Conservation (phyloP, 2,888 invertebrate genomes). For the Drosophila macrospina region DNA sequence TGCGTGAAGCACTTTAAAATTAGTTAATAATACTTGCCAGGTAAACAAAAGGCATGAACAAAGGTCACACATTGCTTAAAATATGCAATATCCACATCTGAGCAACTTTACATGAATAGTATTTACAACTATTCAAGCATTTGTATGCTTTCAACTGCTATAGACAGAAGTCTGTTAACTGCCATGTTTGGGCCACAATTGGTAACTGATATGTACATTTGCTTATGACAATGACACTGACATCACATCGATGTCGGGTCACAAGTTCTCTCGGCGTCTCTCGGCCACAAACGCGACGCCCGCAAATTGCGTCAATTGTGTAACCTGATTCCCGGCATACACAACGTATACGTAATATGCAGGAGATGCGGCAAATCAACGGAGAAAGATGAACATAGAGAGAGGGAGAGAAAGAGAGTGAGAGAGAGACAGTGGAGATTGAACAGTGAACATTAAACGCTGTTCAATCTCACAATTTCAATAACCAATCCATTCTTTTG, state of each 20-base stretch:
- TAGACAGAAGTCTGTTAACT: too few relatives aligned
- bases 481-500: constrained; percentile 10
- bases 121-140: neutral
- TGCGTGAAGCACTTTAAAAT: neutral
- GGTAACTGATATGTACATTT: constrained; percentile 38
- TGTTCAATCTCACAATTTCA: constrained; percentile 4
- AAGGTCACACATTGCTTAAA: neutral
- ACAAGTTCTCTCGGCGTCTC: constrained; percentile 36
- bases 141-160: neutral
- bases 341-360: constrained; percentile 49
- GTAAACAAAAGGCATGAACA: neutral
- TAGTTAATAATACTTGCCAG: neutral
- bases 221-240: constrained; percentile 34
- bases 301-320: constrained; percentile 23
- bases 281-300: constrained; percentile 22
- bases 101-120: too few relatives aligned
- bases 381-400: neutral
- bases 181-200: constrained; percentile 6
- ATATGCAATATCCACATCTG: too few relatives aligned
- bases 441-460: too few relatives aligned
- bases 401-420: neutral
- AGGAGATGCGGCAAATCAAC: neutral
- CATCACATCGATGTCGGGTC: constrained; percentile 40
- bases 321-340: constrained; percentile 34
- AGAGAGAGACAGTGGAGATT: too few relatives aligned